phyloP scores from a whole-genome alignment of 2,888 invertebrate species.

The Drosophila macrospina region DNA sequence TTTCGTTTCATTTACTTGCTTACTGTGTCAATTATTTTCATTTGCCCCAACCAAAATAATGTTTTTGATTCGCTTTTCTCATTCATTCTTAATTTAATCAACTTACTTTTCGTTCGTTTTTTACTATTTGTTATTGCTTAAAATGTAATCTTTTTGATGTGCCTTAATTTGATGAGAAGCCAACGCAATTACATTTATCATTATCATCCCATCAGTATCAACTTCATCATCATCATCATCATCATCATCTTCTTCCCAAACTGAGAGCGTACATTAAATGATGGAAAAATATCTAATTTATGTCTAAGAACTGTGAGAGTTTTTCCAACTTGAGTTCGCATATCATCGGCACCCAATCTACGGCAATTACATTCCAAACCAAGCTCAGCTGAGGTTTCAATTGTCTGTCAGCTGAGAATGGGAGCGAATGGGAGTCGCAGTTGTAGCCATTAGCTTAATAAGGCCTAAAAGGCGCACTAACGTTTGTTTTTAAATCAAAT shows the following conservation, averaged over 20 bases:
- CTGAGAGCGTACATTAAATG: slow-evolving; percentile 52
- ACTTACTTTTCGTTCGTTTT: slow-evolving; percentile 43
- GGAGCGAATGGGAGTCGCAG: slow-evolving; percentile 22
- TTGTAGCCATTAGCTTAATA: slow-evolving; percentile 38
- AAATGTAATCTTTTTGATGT: slow-evolving; percentile 67
- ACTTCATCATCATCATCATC: slow-evolving; percentile 31
- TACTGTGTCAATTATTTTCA: slow-evolving; percentile 70
- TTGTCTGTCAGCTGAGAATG: slow-evolving; percentile 31
- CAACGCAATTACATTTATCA: slow-evolving; percentile 71
- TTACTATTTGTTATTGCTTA: slow-evolving; percentile 18
- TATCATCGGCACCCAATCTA: slow-evolving; percentile 58
- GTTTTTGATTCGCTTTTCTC: slow-evolving; percentile 15
- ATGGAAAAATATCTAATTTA: slow-evolving; percentile 67
- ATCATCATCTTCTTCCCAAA: slow-evolving; percentile 30
- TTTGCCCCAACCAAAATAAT: slow-evolving; percentile 12
- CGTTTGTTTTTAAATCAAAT: slow-evolving; percentile 20
- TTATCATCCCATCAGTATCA: slow-evolving; percentile 40
- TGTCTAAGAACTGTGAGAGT: slow-evolving; percentile 77
- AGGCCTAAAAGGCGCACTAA: slow-evolving; percentile 21
- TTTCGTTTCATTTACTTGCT: slow-evolving; percentile 45
- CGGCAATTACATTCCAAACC: slow-evolving; percentile 35
- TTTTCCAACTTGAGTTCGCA: slow-evolving; percentile 23
- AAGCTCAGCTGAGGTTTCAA: slow-evolving; percentile 7
- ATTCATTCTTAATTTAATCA: slow-evolving; percentile 65
- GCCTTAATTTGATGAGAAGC: slow-evolving; percentile 59